Base-by-base conservation (phyloP, 37 sponge, comb jelly and placozoan genomes). In the Amphimedon queenslandica region DNA sequence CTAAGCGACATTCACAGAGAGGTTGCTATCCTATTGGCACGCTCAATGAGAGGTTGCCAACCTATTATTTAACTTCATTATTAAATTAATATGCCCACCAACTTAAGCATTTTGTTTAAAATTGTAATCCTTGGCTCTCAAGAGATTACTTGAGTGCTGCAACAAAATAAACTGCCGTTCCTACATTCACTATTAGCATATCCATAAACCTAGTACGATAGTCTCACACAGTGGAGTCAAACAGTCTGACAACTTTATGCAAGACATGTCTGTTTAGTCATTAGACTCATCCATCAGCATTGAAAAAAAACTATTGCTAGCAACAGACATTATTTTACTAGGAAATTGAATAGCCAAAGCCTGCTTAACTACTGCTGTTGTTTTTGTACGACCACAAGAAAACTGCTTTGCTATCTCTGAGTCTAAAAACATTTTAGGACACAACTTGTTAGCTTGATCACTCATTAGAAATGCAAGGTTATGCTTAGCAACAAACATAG, bases 171-270 rank as follows among this genome's bases (percentile, higher is more conserved):
- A 40, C 0, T 53, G 82, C 82, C 23, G 58, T 74, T 16, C 82
- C 82, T 39, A 81, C 67, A 32, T 81, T 81, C 4, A 80, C 81
- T 29, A 80, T 42, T 31, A 73, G 81, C 73, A 71, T 80, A 64
- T 72, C 72, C 24, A 81, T 33, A 43, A 81, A 74, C 31, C 82
- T 11, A 5, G 81, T 80, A 40, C 56, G 40, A 67, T 57, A 32
- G 32, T 80, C 38, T 38, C 76, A 65, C 37, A 40, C n/a, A n/a
- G 30, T 16, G 8, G 32, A 21, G 64, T 76, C 76, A 11, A 76
- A 37, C 33, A 18, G 20, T 27, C 76, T 20, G 36, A 76, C 76
- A 21, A 61, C 47, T 31, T 76, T 55, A 61, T 43, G 55, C 55
- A 61, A 30, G 71, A 79, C 47, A 70, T 70, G 64, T 79, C 80